phyloP scores from a whole-genome alignment of 2,797 vertebrate species.

The Ceryle rudis region DNA sequence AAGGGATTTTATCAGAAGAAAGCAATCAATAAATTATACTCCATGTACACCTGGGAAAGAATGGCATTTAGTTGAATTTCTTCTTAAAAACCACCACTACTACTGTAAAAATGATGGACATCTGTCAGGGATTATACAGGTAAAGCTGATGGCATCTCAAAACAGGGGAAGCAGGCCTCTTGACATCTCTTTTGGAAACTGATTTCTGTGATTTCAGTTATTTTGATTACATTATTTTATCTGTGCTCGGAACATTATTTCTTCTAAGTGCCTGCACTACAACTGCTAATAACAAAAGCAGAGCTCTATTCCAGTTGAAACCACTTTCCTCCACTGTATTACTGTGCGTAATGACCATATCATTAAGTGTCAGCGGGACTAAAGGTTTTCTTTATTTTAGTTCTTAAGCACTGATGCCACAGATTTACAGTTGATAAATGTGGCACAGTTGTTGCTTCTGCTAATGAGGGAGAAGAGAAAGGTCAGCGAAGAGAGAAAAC shows the following conservation, averaged over 20 bases:
- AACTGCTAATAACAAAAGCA: neutral
- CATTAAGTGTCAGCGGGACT: constrained; percentile 21
- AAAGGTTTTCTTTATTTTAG: neutral
- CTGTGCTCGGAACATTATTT: neutral
- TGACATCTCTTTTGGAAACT: neutral
- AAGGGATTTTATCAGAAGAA: neutral
- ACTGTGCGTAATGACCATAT: neutral
- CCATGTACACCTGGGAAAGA: neutral
- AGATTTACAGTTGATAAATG: neutral
- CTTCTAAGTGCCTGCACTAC: neutral
- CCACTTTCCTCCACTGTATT: neutral
- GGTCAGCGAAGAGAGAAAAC: constrained; percentile 28
- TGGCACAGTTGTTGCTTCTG: neutral
- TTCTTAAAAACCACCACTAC: neutral
- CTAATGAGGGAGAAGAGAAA: constrained; percentile 43
- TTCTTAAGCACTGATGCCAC: neutral
- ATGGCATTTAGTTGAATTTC: neutral
- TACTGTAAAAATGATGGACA: neutral
- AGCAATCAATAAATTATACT: neutral
- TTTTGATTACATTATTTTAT: neutral
- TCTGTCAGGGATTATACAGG: neutral
- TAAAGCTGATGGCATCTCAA: neutral
- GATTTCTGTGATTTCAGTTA: neutral
- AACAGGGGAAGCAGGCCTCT: neutral
- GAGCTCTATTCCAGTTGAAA: neutral